Conservation (phyloP, 2,797 vertebrate genomes). For the Rhinella marina region DNA sequence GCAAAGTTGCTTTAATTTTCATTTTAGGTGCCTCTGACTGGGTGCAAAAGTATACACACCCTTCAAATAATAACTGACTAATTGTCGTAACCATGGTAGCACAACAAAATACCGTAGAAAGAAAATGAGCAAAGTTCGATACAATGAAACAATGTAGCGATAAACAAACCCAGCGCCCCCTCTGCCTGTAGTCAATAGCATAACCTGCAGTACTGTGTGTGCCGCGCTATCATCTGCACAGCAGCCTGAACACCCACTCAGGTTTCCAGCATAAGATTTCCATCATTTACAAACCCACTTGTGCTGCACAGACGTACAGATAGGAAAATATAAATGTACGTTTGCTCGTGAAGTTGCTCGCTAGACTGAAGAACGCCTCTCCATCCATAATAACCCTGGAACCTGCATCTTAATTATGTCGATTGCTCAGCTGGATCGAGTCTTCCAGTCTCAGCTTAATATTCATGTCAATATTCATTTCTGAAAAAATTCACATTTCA, state of each 20-base stretch:
- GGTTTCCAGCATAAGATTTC: background rate
- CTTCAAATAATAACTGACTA: too few relatives aligned
- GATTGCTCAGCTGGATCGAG: background rate
- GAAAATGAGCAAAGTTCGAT: background rate
- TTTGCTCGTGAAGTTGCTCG: background rate
- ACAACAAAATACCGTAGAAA: too few relatives aligned
- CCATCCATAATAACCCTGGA: background rate
- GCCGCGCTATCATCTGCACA: background rate
- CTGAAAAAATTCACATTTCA: background rate
- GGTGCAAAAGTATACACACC: too few relatives aligned
- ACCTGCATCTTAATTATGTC: background rate
- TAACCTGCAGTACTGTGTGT: background rate
- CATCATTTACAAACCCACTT: background rate
- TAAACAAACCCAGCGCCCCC: background rate
- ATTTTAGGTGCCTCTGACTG: too few relatives aligned
- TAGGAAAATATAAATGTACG: background rate
- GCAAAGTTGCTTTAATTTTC: too few relatives aligned
- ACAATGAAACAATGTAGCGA: background rate
- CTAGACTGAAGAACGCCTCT: background rate
- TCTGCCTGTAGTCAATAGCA: background rate
- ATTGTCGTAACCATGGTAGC: too few relatives aligned
- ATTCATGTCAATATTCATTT: background rate
- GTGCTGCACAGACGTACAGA: background rate
- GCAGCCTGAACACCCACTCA: conserved; percentile 7
- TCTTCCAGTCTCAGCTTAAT: background rate